Evolutionary conservation across 1,140 invertebrate species (phyloP).

Genomic region (Anastrepha obliqua): DNA sequence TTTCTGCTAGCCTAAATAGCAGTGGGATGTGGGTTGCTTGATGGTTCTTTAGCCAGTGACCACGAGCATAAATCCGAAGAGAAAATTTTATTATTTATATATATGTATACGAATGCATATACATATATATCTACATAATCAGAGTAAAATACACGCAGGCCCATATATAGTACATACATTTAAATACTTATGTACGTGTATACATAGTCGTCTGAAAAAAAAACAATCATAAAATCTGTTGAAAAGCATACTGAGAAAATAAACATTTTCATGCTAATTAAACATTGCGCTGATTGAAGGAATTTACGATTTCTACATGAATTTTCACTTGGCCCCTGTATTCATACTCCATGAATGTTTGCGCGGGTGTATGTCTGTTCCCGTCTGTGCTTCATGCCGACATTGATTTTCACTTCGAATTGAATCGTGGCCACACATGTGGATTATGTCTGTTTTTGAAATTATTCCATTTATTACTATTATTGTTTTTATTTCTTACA

Average conservation of each 20-base stretch:
- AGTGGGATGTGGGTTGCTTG: too few relatives aligned
- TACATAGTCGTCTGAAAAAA: too few relatives aligned
- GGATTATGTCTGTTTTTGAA: conserved; percentile 27
- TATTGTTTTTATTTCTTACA: neutral
- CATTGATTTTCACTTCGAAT: conserved; percentile 9
- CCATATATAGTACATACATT: too few relatives aligned
- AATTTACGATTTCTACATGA: conserved; percentile 25
- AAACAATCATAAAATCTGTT: neutral
- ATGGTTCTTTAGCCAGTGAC: neutral
- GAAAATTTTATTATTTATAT: neutral
- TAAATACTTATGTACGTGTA: too few relatives aligned
- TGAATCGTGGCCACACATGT: neutral
- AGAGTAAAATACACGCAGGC: too few relatives aligned
- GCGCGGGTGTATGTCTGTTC: neutral
- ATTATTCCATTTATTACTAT: conserved; percentile 1
- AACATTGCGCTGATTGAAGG: conserved; percentile 13
- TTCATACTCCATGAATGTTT: neutral
- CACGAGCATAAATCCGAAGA: neutral
- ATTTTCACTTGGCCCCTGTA: neutral
- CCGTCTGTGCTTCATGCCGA: neutral
- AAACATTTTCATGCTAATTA: conserved; percentile 36
- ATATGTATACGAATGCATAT: neutral
- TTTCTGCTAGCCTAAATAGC: too few relatives aligned
- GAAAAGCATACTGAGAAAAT: conserved; percentile 1
- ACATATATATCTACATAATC: too few relatives aligned